Percentiles rank a stretch among this genome's conserved stretches.
These are phyloP conservation scores for Amphimallon solstitiale DNA, from an alignment of 2,888 invertebrate genomes.

Conservation along the genomic window DNA sequence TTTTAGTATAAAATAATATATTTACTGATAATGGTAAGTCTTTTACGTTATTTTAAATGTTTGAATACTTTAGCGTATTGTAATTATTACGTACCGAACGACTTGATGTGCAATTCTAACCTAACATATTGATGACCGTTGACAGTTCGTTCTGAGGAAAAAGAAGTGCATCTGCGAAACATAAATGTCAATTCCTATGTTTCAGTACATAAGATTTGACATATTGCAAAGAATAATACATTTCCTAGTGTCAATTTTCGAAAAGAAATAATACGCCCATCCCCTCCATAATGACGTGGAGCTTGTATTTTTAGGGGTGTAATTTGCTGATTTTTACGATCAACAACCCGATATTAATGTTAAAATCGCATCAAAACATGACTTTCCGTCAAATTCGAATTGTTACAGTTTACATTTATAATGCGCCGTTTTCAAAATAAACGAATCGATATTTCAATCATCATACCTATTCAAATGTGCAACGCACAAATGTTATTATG, in stretches of 20 bases:
- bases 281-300: conserved; percentile 50
- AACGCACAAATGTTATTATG: conserved; percentile 4
- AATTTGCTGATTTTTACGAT: neutral
- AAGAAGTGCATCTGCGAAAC: conserved; percentile 39
- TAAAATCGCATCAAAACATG: conserved; percentile 6
- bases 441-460: conserved; percentile 20
- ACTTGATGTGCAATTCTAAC: conserved; percentile 32
- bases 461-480: conserved; percentile 1
- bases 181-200: conserved; percentile 40
- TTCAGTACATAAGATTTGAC: conserved; percentile 36
- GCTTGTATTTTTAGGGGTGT: conserved; percentile 13
- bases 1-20: conserved; percentile 37
- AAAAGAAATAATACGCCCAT: conserved; percentile 46
- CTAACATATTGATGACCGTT: conserved; percentile 40
- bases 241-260: conserved; percentile 38
- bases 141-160: conserved; percentile 40
- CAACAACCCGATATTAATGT: neutral
- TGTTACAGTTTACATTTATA: conserved; percentile 5
- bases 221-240: conserved; percentile 31
- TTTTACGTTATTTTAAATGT: conserved; percentile 20
- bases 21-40: conserved; percentile 39
- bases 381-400: neutral
- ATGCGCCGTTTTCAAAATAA: conserved; percentile 19
- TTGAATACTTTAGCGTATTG: conserved; percentile 11
- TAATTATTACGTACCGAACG: conserved; percentile 17